Evolutionary conservation across 2,888 invertebrate species (phyloP), one percentile per base, ranked within the genome.

Genomic region (Melanargia galathea): DNA sequence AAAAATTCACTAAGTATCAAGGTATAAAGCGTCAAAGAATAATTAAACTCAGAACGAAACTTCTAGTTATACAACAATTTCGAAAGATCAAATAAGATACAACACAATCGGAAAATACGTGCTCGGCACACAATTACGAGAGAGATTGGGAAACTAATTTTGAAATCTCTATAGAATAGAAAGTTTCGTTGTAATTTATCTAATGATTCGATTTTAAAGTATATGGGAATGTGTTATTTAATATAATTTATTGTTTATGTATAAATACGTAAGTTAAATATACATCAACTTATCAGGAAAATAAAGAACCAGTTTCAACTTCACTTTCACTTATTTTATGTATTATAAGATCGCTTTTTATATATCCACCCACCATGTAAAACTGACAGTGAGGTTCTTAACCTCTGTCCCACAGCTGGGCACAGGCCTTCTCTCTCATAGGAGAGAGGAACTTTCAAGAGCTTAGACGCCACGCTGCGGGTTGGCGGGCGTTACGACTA

Each of bases 71-170:
- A n/a, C 30, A 46, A 54, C 40, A 26, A 35, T 48, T 22, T 49
- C 20, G 30, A 60, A 64, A 60, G 49, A 43, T 10, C n/a, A 20
- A 45, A 52, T 45, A 52, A 62, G 52, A 57, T 46, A 52, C 30
- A 13, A 52, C 57, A 49, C 49, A 46, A 62, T 60, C 54, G 22
- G 57, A 63, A 63, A 63, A 59, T 65, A 68, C 68, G 66, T 68
- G 68, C 62, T 54, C 60, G 35, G 30, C 33, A 26, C 55, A 49
- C 49, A 57, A 48, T 40, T 38, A 56, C 54, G 35, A n/a, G 33
- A 48, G 57, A 51, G 33, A 62, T 67, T 58, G 67, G 58, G 65
- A 48, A 55, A 60, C 58, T 54, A 43, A 20, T 60, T 60, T 48
- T 57, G 45, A 60, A 60, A 62, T 57, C 35, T 48, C 16, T 59